Evolutionary conservation across 2,888 invertebrate species (phyloP).

Genomic region (Clunio marinus): DNA sequence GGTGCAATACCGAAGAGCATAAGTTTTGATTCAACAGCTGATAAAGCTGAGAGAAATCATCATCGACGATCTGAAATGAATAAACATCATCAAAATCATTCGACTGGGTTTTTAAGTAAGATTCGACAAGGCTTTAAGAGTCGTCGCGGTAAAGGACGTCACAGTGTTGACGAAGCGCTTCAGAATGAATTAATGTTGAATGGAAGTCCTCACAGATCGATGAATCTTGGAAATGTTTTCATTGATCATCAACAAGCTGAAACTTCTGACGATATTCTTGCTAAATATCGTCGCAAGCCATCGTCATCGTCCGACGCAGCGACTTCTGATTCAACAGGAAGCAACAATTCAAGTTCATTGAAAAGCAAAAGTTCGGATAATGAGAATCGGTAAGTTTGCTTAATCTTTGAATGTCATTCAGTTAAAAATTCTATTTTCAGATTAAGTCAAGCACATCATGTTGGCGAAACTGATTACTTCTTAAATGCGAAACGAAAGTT

Average conservation of each 20-base stretch:
- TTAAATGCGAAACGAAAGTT: constrained; percentile 71
- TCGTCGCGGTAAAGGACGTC: constrained; percentile 54
- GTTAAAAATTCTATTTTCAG: constrained; percentile 13
- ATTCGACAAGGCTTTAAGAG: constrained; percentile 66
- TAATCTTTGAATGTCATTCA: background rate
- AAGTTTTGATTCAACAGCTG: constrained; percentile 85
- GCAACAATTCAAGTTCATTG: constrained; percentile 46
- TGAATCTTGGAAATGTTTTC: background rate
- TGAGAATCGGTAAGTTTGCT: constrained; percentile 49
- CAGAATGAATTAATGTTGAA: background rate
- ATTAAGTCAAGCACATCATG: background rate
- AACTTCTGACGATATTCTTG: constrained; percentile 80
- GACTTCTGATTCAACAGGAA: constrained; percentile 50
- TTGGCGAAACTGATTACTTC: constrained; percentile 42
- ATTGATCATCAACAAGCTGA: background rate
- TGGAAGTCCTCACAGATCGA: background rate
- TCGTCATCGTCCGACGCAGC: constrained; percentile 57
- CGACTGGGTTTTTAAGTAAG: constrained; percentile 66
- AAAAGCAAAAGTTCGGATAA: constrained; percentile 50
- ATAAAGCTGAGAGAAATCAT: constrained; percentile 65
- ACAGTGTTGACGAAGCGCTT: constrained; percentile 49
- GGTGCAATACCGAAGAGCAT: constrained; percentile 90
- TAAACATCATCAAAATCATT: constrained; percentile 42
- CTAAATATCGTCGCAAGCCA: constrained; percentile 79
- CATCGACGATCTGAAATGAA: constrained; percentile 54